Conservation (phyloP, 1,140 invertebrate species). For the Papilio machaon region DNA sequence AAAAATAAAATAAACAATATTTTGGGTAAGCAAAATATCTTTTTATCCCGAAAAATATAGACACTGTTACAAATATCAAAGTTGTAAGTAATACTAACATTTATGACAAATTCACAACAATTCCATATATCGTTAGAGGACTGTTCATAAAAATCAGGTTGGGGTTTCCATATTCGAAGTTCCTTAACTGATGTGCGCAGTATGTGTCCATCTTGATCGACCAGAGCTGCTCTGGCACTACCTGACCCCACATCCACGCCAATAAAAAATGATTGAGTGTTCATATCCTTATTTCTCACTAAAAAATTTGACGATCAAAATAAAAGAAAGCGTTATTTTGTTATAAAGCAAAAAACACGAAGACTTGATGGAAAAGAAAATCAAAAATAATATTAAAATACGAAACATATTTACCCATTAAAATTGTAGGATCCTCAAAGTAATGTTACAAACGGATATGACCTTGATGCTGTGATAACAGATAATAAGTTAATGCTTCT, state of each 20-base stretch:
- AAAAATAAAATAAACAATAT: not conserved
- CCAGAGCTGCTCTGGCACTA: constrained; percentile 92
- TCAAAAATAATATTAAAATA: not conserved
- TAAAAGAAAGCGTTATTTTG: not conserved
- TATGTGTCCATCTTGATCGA: constrained; percentile 86
- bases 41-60: not conserved
- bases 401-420: not conserved
- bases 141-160: constrained; percentile 93
- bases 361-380: not conserved
- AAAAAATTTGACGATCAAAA: not conserved
- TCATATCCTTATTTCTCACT: constrained; percentile 46
- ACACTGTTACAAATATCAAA: not conserved
- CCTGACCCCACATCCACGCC: constrained; percentile 97
- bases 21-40: too few species aligned
- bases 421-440: not conserved
- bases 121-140: constrained; percentile 96
- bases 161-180: constrained; percentile 90
- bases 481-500: constrained; percentile 15
- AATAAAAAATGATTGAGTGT: constrained; percentile 85
- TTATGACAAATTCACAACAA: constrained; percentile 85
- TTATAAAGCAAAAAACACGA: not conserved
- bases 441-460: constrained; percentile 11
- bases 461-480: constrained; percentile 41
- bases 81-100: constrained; percentile 80
- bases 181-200: constrained; percentile 84